These are phyloP conservation scores for Mobula birostris DNA, from an alignment of 2,113 vertebrate genomes.

Conservation along the genomic window DNA sequence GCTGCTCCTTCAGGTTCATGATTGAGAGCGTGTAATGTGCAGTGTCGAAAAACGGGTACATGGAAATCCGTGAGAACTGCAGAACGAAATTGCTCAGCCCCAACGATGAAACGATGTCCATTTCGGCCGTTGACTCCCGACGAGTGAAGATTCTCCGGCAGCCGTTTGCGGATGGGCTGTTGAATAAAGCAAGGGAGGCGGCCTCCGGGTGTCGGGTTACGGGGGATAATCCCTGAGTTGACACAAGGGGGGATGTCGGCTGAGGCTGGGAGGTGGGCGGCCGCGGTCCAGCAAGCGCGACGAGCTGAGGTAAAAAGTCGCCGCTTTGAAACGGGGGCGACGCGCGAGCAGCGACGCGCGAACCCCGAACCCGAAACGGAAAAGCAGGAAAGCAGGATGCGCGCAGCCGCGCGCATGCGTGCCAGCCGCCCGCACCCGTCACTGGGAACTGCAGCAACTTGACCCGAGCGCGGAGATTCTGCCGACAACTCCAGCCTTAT, in stretches of 20 bases:
- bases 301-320: neutral
- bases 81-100: conserved; percentile 59
- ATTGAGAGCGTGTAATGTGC: conserved; percentile 82
- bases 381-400: neutral
- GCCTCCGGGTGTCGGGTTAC: neutral
- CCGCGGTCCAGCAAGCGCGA: neutral
- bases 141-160: too few relatives aligned
- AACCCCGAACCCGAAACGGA: neutral
- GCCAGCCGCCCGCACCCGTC: too few relatives aligned
- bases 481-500: too few relatives aligned
- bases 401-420: neutral
- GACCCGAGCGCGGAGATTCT: too few relatives aligned
- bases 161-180: neutral
- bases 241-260: neutral
- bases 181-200: neutral
- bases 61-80: conserved; percentile 67
- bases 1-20: conserved; percentile 75
- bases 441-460: too few relatives aligned
- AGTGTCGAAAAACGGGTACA: conserved; percentile 90
- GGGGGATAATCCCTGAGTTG: neutral
- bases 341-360: neutral
- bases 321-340: neutral
- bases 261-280: neutral
- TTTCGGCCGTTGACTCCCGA: conserved; percentile 19
- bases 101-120: conserved; percentile 52